Conservation (phyloP, 1,140 invertebrate genomes). For the Metaphire vulgaris region DNA sequence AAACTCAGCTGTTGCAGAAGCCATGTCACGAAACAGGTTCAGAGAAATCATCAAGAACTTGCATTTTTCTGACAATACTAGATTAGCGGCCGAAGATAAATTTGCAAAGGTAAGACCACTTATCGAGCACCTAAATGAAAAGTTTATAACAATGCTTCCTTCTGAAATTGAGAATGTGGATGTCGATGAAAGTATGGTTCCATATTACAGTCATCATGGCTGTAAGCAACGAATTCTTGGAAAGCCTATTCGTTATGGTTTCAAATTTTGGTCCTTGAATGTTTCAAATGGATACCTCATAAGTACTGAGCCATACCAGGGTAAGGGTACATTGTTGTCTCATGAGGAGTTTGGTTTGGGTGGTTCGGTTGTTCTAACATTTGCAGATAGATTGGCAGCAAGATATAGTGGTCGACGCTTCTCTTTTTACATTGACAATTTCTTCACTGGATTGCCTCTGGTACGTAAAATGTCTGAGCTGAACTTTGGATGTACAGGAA, state of each 20-base stretch:
- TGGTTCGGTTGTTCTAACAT: constrained; percentile 7
- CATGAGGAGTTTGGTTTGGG: constrained; percentile 4
- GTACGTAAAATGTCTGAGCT: constrained; percentile 3
- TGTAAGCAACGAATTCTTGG: constrained; percentile 1
- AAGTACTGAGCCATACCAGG: constrained; percentile 10
- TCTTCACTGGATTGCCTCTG: constrained; percentile 2
- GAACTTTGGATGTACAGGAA: constrained; percentile 7
- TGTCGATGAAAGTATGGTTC: neutral
- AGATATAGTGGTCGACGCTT: neutral
- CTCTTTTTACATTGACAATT: constrained; percentile 5
- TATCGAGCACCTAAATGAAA: neutral
- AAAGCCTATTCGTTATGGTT: constrained; percentile 4
- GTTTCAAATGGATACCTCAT: constrained; percentile 4
- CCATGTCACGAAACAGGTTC: constrained; percentile 8
- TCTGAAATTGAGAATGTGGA: neutral
- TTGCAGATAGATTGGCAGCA: neutral
- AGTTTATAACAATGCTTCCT: constrained; percentile 4
- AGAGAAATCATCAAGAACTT: constrained; percentile 1
- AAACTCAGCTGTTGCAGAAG: neutral
- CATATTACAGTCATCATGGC: constrained; percentile 6
- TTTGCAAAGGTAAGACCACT: constrained; percentile 13
- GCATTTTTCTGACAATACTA: constrained; percentile 10
- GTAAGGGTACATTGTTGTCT: constrained; percentile 1
- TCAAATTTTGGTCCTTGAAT: neutral
- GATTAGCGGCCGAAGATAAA: neutral